Conservation (phyloP, 2,888 invertebrate species). For the Melanargia galathea region DNA sequence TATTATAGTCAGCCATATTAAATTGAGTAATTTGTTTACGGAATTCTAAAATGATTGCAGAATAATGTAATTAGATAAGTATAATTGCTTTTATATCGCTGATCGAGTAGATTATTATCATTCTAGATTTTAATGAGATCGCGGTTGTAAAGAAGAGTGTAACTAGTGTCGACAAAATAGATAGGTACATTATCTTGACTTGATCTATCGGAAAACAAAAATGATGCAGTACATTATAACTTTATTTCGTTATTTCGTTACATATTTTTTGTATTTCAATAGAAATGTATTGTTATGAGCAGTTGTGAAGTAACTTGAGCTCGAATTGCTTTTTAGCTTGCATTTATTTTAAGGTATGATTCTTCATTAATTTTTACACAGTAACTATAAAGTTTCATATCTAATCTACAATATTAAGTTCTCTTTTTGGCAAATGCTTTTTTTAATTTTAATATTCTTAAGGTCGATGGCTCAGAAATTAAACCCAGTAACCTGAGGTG, state of each 20-base stretch:
- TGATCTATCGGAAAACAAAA: slow-evolving; percentile 4
- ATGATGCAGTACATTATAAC: background rate
- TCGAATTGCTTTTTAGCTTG: too few relatives aligned
- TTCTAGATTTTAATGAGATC: slow-evolving; percentile 10
- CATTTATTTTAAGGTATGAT: too few relatives aligned
- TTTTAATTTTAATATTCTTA: too few relatives aligned
- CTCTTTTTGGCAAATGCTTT: too few relatives aligned
- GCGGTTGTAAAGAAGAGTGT: slow-evolving; percentile 10
- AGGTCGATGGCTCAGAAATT: background rate
- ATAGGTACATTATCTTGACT: slow-evolving; percentile 1
- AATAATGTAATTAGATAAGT: slow-evolving; percentile 7
- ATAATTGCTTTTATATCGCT: slow-evolving; percentile 12
- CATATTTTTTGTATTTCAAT: background rate
- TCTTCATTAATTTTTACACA: too few relatives aligned
- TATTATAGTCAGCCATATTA: background rate
- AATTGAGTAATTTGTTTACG: background rate
- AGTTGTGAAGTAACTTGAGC: background rate
- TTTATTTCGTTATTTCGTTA: background rate
- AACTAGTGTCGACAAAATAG: background rate
- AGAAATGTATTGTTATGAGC: background rate
- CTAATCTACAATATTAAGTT: too few relatives aligned
- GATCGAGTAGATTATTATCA: slow-evolving; percentile 11
- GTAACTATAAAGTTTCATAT: too few relatives aligned
- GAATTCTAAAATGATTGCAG: slow-evolving; percentile 10
- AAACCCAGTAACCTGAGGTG: too few relatives aligned